Evolutionary conservation across 1,140 invertebrate genomes (phyloP).

Genomic region (Formica exsecta): DNA sequence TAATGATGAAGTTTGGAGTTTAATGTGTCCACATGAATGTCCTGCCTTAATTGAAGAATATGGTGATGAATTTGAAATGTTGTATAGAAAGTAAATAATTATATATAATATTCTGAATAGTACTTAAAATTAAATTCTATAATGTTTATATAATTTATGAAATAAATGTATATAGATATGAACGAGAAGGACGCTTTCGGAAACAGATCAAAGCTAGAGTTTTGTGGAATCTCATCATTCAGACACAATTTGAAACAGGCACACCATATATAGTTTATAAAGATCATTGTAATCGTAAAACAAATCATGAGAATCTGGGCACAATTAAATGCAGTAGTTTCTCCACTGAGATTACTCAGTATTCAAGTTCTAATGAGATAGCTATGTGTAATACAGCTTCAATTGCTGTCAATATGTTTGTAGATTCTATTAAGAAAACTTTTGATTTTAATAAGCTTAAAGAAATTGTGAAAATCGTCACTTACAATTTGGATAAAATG

Average conservation of each 20-base stretch:
- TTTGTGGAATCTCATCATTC: conserved; percentile 98
- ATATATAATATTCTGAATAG: background rate
- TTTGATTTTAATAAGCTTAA: conserved; percentile 97
- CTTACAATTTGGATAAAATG: conserved; percentile 98
- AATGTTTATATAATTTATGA: conserved; percentile 13
- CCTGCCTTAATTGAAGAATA: conserved; percentile 96
- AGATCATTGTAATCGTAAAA: conserved; percentile 98
- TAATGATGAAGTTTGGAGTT: conserved; percentile 94
- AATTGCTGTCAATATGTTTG: conserved; percentile 98
- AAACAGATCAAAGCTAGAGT: conserved; percentile 94
- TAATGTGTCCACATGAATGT: conserved; percentile 98
- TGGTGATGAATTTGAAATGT: conserved; percentile 97
- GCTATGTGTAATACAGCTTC: conserved; percentile 99
- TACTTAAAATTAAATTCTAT: background rate
- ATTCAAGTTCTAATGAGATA: conserved; percentile 96
- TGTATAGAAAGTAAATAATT: conserved; percentile 91
- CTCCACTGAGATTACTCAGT: conserved; percentile 99
- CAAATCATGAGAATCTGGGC: conserved; percentile 99
- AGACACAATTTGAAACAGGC: conserved; percentile 99
- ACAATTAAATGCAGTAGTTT: conserved; percentile 99
- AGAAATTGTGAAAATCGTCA: conserved; percentile 95
- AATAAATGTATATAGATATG: conserved; percentile 89
- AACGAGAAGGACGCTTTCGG: conserved; percentile 92
- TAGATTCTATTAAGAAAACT: conserved; percentile 90
- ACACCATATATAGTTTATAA: conserved; percentile 99